phyloP scores from a whole-genome alignment of 1,140 invertebrate species.

The Caenorhabditis brenneri region DNA sequence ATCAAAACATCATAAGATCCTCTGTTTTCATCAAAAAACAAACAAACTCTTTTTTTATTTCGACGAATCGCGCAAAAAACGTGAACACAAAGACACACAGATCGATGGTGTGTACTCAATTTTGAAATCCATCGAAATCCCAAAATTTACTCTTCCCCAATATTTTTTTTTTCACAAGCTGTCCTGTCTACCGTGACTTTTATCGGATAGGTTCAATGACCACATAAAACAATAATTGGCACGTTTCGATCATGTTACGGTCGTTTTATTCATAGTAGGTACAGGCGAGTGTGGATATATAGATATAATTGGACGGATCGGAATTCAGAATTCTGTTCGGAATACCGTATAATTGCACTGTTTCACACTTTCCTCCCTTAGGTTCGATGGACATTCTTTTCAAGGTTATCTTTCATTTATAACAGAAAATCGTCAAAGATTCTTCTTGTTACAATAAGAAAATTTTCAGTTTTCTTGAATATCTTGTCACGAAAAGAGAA shows the following conservation, averaged over 20 bases:
- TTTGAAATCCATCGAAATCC: slow-evolving; percentile 3
- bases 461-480: slow-evolving; percentile 28
- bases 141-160: neutral
- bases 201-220: neutral
- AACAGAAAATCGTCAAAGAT: neutral
- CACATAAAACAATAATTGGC: neutral
- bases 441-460: neutral
- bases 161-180: neutral
- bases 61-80: neutral
- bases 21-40: neutral
- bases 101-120: slow-evolving; percentile 16
- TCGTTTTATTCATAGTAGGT: no score
- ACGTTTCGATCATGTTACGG: neutral
- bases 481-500: neutral
- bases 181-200: neutral
- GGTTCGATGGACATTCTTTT: neutral
- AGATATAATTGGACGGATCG: neutral
- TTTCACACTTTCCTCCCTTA: neutral
- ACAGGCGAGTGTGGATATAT: neutral
- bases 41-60: slow-evolving; percentile 5
- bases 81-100: slow-evolving; percentile 29
- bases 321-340: neutral
- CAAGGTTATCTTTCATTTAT: neutral
- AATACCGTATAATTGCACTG: neutral
- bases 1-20: slow-evolving; percentile 15